Conservation (phyloP, 2,888 invertebrate genomes). For the Trichogramma evanescens region DNA sequence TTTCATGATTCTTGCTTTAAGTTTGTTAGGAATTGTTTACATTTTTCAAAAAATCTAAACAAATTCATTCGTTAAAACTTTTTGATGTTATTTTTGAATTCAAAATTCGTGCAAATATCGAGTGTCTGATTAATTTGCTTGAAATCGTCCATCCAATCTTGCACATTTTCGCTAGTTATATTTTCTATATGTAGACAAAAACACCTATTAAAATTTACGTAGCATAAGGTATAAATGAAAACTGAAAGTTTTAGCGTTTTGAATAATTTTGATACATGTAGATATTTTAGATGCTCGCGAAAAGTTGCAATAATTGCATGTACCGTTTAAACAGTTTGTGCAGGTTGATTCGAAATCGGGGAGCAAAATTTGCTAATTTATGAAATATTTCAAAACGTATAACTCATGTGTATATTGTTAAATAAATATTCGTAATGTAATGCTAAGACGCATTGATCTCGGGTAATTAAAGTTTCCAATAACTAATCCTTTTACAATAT, state of each 20-base stretch:
- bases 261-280: constrained; percentile 7
- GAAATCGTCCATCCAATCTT: constrained; percentile 12
- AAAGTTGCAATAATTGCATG: constrained; percentile 12
- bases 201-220: constrained; percentile 12
- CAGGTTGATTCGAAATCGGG: too few species aligned
- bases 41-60: not conserved
- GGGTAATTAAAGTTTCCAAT: constrained; percentile 16
- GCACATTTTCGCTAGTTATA: not conserved
- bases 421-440: too few species aligned
- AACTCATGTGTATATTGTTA: too few species aligned
- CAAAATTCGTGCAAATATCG: too few species aligned
- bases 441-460: constrained; percentile 6
- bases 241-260: constrained; percentile 4
- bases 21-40: not conserved
- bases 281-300: constrained; percentile 17
- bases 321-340: too few species aligned
- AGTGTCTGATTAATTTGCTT: too few species aligned
- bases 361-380: too few species aligned
- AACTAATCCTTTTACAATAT: constrained; percentile 16
- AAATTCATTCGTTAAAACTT: too few species aligned
- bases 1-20: not conserved
- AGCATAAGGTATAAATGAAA: constrained; percentile 8
- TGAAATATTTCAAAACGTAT: too few species aligned
- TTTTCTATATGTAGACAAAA: constrained; percentile 19
- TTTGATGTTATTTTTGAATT: too few species aligned